A percentile compares a stretch with the other conserved stretches of the same genome.
These are phyloP conservation scores for Hartigia nigra DNA, from an alignment of 2,888 invertebrate genomes.

Conservation along the genomic window DNA sequence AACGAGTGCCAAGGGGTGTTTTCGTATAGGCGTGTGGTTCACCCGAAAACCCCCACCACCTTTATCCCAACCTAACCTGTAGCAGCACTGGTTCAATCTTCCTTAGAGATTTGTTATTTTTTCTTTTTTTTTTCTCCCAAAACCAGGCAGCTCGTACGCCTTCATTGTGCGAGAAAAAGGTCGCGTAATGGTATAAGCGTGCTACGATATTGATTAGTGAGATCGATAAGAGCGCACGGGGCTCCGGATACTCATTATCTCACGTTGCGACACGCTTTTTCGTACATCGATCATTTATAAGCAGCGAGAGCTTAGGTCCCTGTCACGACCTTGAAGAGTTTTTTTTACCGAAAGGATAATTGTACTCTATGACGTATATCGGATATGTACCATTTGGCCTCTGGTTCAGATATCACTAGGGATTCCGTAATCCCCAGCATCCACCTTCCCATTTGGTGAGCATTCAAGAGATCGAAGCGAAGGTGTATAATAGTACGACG, in stretches of 20 bases:
- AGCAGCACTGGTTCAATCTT: background rate
- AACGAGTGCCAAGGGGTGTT: background rate
- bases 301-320: slow-evolving; percentile 7
- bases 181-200: slow-evolving; percentile 18
- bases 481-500: background rate
- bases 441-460: background rate
- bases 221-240: slow-evolving; percentile 29
- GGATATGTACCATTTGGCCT: background rate
- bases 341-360: background rate
- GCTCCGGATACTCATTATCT: slow-evolving; percentile 30
- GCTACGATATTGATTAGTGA: slow-evolving; percentile 27
- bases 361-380: background rate
- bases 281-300: slow-evolving; percentile 36
- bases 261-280: slow-evolving; percentile 24
- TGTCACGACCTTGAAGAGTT: background rate
- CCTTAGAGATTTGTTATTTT: background rate
- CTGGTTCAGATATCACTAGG: background rate
- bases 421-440: background rate
- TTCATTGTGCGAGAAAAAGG: slow-evolving; percentile 8
- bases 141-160: background rate
- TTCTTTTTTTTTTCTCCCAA: background rate
- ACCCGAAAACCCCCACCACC: background rate
- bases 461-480: background rate
- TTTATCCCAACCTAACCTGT: background rate
- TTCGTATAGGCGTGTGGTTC: background rate